phyloP scores from a whole-genome alignment of 2,888 invertebrate species.

The Aplocera efformata region DNA sequence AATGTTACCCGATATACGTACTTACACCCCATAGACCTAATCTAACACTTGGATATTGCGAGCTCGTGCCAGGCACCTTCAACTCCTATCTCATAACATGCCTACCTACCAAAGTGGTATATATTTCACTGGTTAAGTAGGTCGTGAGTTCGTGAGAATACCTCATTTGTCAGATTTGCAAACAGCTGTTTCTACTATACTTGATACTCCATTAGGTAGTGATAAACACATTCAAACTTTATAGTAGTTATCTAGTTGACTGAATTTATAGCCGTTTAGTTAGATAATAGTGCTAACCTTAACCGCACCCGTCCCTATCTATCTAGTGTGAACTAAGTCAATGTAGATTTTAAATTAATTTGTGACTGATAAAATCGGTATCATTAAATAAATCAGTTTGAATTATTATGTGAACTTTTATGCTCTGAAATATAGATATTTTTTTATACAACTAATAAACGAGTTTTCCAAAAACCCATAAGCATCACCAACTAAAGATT shows the following conservation, averaged over 20 bases:
- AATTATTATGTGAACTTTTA: too few species aligned
- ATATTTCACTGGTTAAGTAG: slow-evolving; percentile 45
- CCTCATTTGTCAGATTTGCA: slow-evolving; percentile 43
- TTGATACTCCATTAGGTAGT: slow-evolving; percentile 28
- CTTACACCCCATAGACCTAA: slow-evolving; percentile 1
- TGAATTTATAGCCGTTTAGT: not conserved
- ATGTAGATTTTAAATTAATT: too few species aligned
- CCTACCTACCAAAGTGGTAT: slow-evolving; percentile 10
- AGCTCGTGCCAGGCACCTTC: slow-evolving; percentile 22
- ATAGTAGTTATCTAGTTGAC: slow-evolving; percentile 12
- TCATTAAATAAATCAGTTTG: too few species aligned
- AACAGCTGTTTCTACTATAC: slow-evolving; percentile 23
- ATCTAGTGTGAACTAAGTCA: too few species aligned
- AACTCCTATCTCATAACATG: slow-evolving; percentile 9
- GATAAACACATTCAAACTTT: slow-evolving; percentile 37
- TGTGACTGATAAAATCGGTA: too few species aligned
- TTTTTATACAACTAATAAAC: too few species aligned
- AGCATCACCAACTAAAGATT: too few species aligned
- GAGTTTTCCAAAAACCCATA: too few species aligned
- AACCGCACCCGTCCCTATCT: too few species aligned
- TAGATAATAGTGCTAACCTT: too few species aligned
- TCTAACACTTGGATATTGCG: slow-evolving; percentile 8
- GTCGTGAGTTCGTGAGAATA: slow-evolving; percentile 52
- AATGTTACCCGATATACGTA: too few species aligned
- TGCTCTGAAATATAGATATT: too few species aligned